A percentile compares a stretch with the other conserved stretches of the same genome.
These are phyloP conservation scores for Phoxinus phoxinus DNA, from an alignment of 2,113 vertebrate species.

Conservation along the genomic window DNA sequence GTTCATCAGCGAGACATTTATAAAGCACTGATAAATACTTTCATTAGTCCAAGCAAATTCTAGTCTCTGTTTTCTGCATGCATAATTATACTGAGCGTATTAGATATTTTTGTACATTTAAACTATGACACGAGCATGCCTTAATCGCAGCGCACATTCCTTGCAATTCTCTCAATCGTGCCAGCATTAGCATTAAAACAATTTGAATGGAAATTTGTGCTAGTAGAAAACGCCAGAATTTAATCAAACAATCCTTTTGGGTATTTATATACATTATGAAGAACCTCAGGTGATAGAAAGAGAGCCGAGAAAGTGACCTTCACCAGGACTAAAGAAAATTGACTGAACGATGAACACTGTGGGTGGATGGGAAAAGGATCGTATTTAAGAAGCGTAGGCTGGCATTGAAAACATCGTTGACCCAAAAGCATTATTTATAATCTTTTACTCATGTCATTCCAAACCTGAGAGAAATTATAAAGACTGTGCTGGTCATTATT, in stretches of 20 bases:
- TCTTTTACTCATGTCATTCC: neutral
- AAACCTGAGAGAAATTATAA: neutral
- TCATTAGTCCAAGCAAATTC: constrained; percentile 34
- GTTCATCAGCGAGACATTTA: constrained; percentile 25
- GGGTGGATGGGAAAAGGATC: neutral
- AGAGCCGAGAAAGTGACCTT: constrained; percentile 60
- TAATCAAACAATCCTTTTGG: constrained; percentile 65
- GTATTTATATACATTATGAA: constrained; percentile 56
- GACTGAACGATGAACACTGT: constrained; percentile 55
- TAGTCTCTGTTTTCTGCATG: constrained; percentile 16
- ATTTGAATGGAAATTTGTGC: constrained; percentile 71
- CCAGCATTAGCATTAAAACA: constrained; percentile 72
- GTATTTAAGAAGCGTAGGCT: neutral
- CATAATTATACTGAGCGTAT: constrained; percentile 44
- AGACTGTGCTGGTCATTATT: neutral
- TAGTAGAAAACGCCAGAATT: constrained; percentile 58
- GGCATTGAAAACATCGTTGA: neutral
- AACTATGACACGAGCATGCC: constrained; percentile 28
- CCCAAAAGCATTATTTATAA: neutral
- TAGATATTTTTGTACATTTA: constrained; percentile 47
- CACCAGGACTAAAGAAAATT: constrained; percentile 51
- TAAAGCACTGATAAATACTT: constrained; percentile 30
- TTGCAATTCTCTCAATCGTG: constrained; percentile 44
- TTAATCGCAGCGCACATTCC: constrained; percentile 39
- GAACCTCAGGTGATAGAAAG: constrained; percentile 47